A percentile compares a stretch with the other conserved stretches of the same genome.
Conservation (phyloP, 2,888 invertebrate genomes). For the Meliscaeva auricollis region DNA sequence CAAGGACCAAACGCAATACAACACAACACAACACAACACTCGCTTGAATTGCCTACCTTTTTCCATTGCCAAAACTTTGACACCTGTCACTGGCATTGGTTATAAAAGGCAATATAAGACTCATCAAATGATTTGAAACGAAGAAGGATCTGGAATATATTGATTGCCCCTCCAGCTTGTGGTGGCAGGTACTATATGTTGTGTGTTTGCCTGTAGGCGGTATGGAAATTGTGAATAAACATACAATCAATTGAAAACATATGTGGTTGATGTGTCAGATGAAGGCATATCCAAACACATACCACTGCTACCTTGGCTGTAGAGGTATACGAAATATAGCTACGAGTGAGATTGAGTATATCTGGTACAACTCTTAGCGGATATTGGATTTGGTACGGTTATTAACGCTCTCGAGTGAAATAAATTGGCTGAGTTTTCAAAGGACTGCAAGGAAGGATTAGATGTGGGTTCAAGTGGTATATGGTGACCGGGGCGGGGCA, state of each 20-base stretch:
- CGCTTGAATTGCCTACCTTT: constrained; percentile 52
- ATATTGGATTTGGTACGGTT: constrained; percentile 28
- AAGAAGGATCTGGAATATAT: constrained; percentile 57
- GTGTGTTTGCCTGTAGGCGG: constrained; percentile 1
- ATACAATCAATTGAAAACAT: constrained; percentile 41
- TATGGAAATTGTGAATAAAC: constrained; percentile 31
- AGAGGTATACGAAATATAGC: neutral
- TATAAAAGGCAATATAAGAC: constrained; percentile 44
- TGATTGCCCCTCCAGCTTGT: constrained; percentile 39
- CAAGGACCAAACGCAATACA: constrained; percentile 23
- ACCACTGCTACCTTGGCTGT: no score
- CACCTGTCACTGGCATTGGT: constrained; percentile 56
- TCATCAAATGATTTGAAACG: constrained; percentile 59
- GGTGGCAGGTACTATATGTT: constrained; percentile 7
- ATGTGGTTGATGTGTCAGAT: constrained; percentile 34
- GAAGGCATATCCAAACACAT: neutral
- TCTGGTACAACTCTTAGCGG: constrained; percentile 32
- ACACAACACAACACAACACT: neutral
- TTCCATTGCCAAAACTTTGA: constrained; percentile 43
- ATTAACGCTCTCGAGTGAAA: neutral
- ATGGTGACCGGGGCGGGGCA: no score
- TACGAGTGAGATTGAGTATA: neutral
- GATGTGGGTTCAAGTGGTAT: neutral
- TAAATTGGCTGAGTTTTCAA: constrained; percentile 15
- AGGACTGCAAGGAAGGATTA: constrained; percentile 1